phyloP scores from a whole-genome alignment of 2,797 vertebrate genomes.

The Enteromius trimaculatus region DNA sequence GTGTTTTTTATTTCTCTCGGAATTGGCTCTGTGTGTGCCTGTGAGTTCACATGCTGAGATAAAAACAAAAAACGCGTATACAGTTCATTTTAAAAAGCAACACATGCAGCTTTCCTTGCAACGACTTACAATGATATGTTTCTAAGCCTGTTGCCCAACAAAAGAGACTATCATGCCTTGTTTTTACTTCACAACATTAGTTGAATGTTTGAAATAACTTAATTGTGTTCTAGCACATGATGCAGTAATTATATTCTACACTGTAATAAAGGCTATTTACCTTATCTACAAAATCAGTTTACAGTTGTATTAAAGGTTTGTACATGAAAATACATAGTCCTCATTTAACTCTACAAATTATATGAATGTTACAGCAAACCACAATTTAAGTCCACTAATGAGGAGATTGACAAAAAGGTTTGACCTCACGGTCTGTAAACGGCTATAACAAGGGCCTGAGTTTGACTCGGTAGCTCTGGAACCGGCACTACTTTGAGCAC shows the following conservation, averaged over 20 bases:
- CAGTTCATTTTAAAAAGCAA: no score
- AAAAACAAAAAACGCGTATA: no score
- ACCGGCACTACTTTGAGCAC: constrained; percentile 14
- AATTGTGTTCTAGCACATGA: neutral
- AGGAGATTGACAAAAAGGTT: constrained; percentile 16
- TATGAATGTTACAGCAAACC: neutral
- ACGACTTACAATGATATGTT: neutral
- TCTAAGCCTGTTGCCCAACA: neutral
- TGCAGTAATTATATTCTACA: neutral
- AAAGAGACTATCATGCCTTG: no score
- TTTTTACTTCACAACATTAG: no score
- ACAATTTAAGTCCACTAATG: neutral
- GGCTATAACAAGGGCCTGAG: neutral
- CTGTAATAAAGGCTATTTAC: neutral
- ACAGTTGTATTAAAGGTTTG: neutral
- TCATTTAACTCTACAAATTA: neutral
- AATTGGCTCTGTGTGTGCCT: no score
- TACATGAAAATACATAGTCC: neutral
- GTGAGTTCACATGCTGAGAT: no score
- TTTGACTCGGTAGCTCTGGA: neutral
- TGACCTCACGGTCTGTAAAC: neutral
- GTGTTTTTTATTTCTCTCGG: no score
- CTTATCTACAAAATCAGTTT: neutral
- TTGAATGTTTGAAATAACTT: no score
- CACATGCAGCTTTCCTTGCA: no score